phyloP scores from a whole-genome alignment of 2,113 vertebrate genomes.

The Procapra przewalskii region DNA sequence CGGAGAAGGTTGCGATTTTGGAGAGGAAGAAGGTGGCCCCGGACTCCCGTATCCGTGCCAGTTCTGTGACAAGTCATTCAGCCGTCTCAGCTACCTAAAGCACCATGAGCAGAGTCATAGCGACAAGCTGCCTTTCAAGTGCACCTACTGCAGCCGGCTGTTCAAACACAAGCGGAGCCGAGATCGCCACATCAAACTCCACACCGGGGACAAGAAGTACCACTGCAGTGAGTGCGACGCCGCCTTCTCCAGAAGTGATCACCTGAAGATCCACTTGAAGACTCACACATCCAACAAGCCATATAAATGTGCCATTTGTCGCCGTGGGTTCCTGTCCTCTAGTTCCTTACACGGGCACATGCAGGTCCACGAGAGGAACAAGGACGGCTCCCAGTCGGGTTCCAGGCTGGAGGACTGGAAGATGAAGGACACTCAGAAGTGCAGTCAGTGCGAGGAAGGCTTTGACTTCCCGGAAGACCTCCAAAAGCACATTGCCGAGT shows the following conservation, averaged over 20 bases:
- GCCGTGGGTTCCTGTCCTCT: slow-evolving; percentile 94
- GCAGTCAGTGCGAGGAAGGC: slow-evolving; percentile 97
- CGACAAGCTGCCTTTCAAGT: slow-evolving; percentile 97
- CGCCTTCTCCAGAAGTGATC: slow-evolving; percentile 96
- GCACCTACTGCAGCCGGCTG: slow-evolving; percentile 96
- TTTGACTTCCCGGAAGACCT: slow-evolving; percentile 97
- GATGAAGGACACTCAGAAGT: slow-evolving; percentile 96
- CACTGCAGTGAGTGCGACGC: slow-evolving; percentile 98
- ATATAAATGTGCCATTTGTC: slow-evolving; percentile 98
- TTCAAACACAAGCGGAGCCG: slow-evolving; percentile 99
- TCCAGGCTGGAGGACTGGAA: slow-evolving; percentile 94
- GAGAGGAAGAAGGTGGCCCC: slow-evolving; percentile 94
- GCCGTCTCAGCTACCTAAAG: slow-evolving; percentile 97
- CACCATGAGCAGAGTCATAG: slow-evolving; percentile 98
- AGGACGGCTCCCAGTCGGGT: slow-evolving; percentile 87
- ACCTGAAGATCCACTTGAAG: slow-evolving; percentile 99
- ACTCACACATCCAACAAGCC: slow-evolving; percentile 99
- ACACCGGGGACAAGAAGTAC: slow-evolving; percentile 98
- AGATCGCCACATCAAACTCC: slow-evolving; percentile 97
- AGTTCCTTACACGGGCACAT: slow-evolving; percentile 98
- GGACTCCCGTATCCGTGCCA: slow-evolving; percentile 97
- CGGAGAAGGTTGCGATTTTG: slow-evolving; percentile 94
- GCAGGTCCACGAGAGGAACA: slow-evolving; percentile 97
- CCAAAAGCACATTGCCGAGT: slow-evolving; percentile 96
- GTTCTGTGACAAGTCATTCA: slow-evolving; percentile 98